These are phyloP conservation scores for Hirtodrosophila confusa DNA, from an alignment of 2,888 invertebrate species.

Conservation along the genomic window DNA sequence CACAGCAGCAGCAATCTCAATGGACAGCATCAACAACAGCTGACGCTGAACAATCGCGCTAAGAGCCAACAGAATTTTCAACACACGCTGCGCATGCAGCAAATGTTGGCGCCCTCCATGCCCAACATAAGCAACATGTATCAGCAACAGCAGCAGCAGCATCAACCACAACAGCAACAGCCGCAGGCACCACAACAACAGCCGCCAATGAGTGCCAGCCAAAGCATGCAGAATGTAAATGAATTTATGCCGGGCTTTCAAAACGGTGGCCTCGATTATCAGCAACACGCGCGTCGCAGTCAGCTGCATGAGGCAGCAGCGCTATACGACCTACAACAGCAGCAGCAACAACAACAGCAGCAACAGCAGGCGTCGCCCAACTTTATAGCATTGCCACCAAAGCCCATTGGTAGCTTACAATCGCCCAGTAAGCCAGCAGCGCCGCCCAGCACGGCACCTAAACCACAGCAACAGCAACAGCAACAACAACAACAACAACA, in stretches of 20 bases:
- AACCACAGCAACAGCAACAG: constrained; percentile 62
- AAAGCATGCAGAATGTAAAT: constrained; percentile 84
- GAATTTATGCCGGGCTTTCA: constrained; percentile 66
- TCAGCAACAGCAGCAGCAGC: constrained; percentile 75
- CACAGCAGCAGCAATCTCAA: constrained; percentile 82
- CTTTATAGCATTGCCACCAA: constrained; percentile 79
- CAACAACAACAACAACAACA: constrained; percentile 42
- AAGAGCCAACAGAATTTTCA: constrained; percentile 81
- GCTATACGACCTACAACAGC: constrained; percentile 75
- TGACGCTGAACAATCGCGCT: constrained; percentile 76
- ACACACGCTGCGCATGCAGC: constrained; percentile 82
- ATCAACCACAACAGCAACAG: constrained; percentile 66
- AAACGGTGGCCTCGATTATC: constrained; percentile 66
- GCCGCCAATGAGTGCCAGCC: constrained; percentile 80
- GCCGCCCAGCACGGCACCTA: constrained; percentile 66
- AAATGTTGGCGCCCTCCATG: constrained; percentile 84
- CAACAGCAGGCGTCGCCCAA: constrained; percentile 84
- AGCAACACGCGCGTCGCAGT: constrained; percentile 74
- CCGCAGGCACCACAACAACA: constrained; percentile 60
- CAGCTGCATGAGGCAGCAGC: constrained; percentile 87
- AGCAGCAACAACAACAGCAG: constrained; percentile 35
- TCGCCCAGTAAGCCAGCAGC: constrained; percentile 83
- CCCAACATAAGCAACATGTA: constrained; percentile 84
- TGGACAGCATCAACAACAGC: constrained; percentile 69
- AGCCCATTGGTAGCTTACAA: constrained; percentile 72